These are phyloP conservation scores for Bombus cullumanus DNA, from an alignment of 1,140 invertebrate genomes.

Conservation along the genomic window DNA sequence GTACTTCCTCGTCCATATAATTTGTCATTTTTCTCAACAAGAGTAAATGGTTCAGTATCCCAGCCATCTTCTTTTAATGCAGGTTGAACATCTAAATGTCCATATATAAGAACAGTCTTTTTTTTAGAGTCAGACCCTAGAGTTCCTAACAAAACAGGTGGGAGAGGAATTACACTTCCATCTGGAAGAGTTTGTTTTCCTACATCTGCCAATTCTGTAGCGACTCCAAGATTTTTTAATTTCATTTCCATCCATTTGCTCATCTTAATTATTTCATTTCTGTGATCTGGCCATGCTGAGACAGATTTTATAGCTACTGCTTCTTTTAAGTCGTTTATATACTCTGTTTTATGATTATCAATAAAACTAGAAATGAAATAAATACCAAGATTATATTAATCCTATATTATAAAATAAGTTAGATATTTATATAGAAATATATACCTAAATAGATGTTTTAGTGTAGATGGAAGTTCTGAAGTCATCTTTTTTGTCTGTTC, in stretches of 20 bases:
- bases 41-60: conserved; percentile 96
- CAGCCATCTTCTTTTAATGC: conserved; percentile 96
- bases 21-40: conserved; percentile 95
- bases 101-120: conserved; percentile 97
- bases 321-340: conserved; percentile 91
- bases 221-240: conserved; percentile 90
- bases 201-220: conserved; percentile 90
- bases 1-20: conserved; percentile 96
- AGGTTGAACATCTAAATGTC: conserved; percentile 99
- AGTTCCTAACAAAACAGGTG: conserved; percentile 93
- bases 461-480: conserved; percentile 54
- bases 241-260: conserved; percentile 91
- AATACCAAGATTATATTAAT: neutral
- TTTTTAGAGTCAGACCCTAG: conserved; percentile 93
- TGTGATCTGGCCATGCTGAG: conserved; percentile 93
- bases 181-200: conserved; percentile 90
- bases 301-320: conserved; percentile 97
- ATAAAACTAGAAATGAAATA: conserved; percentile 85
- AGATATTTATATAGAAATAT: conserved; percentile 22
- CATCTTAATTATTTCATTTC: conserved; percentile 90
- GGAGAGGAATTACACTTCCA: conserved; percentile 89
- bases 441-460: conserved; percentile 65
- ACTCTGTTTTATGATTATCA: conserved; percentile 89
- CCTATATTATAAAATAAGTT: neutral
- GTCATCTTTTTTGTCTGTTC: conserved; percentile 46